Conservation (phyloP, 2,888 invertebrate genomes). For the Lottia gigantea region DNA sequence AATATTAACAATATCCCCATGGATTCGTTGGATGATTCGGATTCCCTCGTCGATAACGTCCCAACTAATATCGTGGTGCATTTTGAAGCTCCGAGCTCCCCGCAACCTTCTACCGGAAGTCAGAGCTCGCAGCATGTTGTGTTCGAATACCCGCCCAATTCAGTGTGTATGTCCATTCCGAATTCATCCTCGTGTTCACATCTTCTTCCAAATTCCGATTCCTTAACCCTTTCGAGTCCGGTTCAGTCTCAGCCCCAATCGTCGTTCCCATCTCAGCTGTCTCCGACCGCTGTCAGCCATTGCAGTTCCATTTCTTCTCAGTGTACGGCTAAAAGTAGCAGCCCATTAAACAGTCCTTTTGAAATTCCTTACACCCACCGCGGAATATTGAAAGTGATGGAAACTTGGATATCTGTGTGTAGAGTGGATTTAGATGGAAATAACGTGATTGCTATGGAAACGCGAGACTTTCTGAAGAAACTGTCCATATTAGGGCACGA, state of each 20-base stretch:
- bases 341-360: slow-evolving; percentile 39
- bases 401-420: slow-evolving; percentile 63
- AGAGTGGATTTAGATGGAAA: slow-evolving; percentile 61
- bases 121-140: slow-evolving; percentile 50
- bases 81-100: slow-evolving; percentile 64
- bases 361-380: slow-evolving; percentile 62
- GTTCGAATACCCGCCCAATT: slow-evolving; percentile 47
- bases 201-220: slow-evolving; percentile 16
- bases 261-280: slow-evolving; percentile 27
- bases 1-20: slow-evolving; percentile 25
- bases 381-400: slow-evolving; percentile 63
- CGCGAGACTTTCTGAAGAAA: slow-evolving; percentile 72
- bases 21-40: slow-evolving; percentile 24
- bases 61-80: slow-evolving; percentile 60
- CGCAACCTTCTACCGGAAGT: slow-evolving; percentile 53
- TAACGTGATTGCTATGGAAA: slow-evolving; percentile 69
- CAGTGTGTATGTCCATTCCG: slow-evolving; percentile 16
- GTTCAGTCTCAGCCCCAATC: slow-evolving; percentile 16
- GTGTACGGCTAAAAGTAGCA: slow-evolving; percentile 31
- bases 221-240: slow-evolving; percentile 29
- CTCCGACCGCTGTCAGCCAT: slow-evolving; percentile 31
- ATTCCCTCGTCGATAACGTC: slow-evolving; percentile 29
- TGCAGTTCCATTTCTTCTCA: slow-evolving; percentile 23
- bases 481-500: slow-evolving; percentile 71
- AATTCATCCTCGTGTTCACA: slow-evolving; percentile 24